These are phyloP conservation scores for Notolepis coatsorum DNA, from an alignment of 2,797 vertebrate species.

Conservation along the genomic window DNA sequence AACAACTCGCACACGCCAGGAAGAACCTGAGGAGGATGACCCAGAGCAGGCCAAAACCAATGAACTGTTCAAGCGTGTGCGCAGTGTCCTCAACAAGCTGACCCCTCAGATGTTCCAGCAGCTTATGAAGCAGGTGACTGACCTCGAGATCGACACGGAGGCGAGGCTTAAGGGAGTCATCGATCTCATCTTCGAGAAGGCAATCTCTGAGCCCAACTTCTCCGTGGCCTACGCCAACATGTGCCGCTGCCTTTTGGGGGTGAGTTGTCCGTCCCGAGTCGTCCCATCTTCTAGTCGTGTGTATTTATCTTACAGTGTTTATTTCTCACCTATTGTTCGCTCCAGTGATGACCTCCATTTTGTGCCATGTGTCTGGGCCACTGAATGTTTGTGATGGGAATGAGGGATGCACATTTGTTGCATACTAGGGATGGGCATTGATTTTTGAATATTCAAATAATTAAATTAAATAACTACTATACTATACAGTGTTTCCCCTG, in stretches of 20 bases:
- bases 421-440: too few relatives aligned
- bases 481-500: too few relatives aligned
- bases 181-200: conserved; percentile 98
- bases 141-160: conserved; percentile 94
- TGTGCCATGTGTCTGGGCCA: conserved; percentile 63
- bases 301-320: not conserved
- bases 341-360: conserved; percentile 51
- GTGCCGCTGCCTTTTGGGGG: conserved; percentile 99
- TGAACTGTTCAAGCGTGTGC: conserved; percentile 92
- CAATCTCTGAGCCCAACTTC: conserved; percentile 98
- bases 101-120: conserved; percentile 99
- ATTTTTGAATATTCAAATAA: too few relatives aligned
- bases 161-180: conserved; percentile 97
- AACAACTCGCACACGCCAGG: conserved; percentile 9
- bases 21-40: conserved; percentile 73
- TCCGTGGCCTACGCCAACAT: conserved; percentile 99
- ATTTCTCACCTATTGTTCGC: conserved; percentile 7
- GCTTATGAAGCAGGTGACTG: conserved; percentile 96
- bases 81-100: conserved; percentile 96
- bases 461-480: too few relatives aligned
- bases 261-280: conserved; percentile 70
- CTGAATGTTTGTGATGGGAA: conserved; percentile 48
- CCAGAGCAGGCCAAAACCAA: conserved; percentile 86
- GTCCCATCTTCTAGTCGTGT: not conserved
- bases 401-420: conserved; percentile 38